Conservation (phyloP, 2,888 invertebrate species). For the Oeneis ivallda region DNA sequence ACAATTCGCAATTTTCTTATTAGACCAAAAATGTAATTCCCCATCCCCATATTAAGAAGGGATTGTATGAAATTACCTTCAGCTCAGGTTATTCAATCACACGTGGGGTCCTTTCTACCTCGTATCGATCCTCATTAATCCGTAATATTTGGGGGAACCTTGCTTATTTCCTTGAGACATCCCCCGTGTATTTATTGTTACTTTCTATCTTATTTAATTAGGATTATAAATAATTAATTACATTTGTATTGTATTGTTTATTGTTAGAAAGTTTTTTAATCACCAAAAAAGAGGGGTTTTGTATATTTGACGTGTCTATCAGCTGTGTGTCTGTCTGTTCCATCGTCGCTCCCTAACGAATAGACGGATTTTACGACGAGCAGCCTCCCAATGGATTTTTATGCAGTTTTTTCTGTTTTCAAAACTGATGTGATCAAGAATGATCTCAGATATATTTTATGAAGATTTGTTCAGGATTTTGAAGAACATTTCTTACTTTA, state of each 20-base stretch:
- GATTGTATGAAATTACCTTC: slow-evolving; percentile 28
- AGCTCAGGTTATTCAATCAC: slow-evolving; percentile 36
- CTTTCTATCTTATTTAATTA: slow-evolving; percentile 47
- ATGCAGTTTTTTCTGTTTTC: no score
- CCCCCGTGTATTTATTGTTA: slow-evolving; percentile 49
- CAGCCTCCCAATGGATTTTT: no score
- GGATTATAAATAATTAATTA: slow-evolving; percentile 39
- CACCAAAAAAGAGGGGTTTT: no score
- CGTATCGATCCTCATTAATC: slow-evolving; percentile 60
- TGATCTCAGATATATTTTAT: no score
- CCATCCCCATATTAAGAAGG: slow-evolving; percentile 20
- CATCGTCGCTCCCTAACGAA: no score
- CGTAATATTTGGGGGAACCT: slow-evolving; percentile 55
- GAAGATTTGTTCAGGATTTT: no score
- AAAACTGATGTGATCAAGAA: no score
- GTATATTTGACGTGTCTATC: no score
- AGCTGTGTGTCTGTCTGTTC: no score
- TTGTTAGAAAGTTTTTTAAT: not conserved
- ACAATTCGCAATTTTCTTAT: slow-evolving; percentile 10
- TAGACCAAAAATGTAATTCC: slow-evolving; percentile 22
- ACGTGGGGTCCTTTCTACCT: slow-evolving; percentile 39
- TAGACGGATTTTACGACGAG: no score
- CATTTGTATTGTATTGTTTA: slow-evolving; percentile 13
- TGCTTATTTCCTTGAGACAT: slow-evolving; percentile 55
- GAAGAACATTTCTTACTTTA: no score